phyloP scores from a whole-genome alignment of 2,797 vertebrate genomes.

The Arctocebus calabarensis region DNA sequence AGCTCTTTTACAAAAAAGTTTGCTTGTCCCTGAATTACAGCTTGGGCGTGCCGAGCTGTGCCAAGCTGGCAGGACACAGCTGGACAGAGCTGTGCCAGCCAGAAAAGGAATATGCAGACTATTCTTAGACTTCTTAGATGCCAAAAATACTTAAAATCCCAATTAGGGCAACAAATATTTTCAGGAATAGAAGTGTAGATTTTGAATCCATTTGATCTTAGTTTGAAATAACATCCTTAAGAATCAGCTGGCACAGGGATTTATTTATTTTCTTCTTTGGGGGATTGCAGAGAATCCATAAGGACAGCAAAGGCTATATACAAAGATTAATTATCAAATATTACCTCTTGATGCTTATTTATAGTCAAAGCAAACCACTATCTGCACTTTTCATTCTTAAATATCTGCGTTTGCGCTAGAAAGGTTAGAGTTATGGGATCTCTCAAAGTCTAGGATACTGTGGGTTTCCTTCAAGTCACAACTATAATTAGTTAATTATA shows the following conservation, averaged over 20 bases:
- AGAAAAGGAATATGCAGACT: neutral
- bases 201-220: neutral
- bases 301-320: slow-evolving; percentile 7
- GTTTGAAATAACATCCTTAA: neutral
- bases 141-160: neutral
- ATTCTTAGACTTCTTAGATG: neutral
- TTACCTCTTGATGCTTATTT: neutral
- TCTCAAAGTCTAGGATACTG: neutral
- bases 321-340: slow-evolving; percentile 7
- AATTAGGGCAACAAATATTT: neutral
- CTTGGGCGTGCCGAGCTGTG: neutral
- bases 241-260: neutral
- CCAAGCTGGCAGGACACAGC: neutral
- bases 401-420: neutral
- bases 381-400: neutral
- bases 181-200: neutral
- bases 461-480: neutral
- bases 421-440: neutral
- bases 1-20: neutral
- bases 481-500: neutral
- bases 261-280: neutral
- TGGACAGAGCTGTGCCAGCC: neutral
- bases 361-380: slow-evolving; percentile 1
- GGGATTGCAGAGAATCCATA: neutral
- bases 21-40: neutral